These are phyloP conservation scores for Steatornis caripensis DNA, from an alignment of 2,113 vertebrate genomes.

Conservation along the genomic window DNA sequence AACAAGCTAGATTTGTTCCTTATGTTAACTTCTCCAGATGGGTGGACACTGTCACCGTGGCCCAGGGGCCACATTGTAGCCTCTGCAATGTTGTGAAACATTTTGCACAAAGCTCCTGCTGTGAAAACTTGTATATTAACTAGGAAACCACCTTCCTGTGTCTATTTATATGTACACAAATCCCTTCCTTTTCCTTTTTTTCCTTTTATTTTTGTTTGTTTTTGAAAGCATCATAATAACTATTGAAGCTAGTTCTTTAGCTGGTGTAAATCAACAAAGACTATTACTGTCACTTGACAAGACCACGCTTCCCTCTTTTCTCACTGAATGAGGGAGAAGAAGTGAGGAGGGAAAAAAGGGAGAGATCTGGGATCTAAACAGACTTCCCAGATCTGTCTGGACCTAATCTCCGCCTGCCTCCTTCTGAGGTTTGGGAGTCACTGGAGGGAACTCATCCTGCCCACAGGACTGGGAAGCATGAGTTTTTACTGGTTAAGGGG, in stretches of 20 bases:
- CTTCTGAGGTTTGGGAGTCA: neutral
- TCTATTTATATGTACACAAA: neutral
- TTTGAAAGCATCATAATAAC: neutral
- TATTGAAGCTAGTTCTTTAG: neutral
- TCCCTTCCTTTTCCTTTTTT: neutral
- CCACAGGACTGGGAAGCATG: neutral
- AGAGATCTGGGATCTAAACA: neutral
- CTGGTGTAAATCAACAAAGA: neutral
- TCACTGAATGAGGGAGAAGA: neutral
- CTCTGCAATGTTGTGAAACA: neutral
- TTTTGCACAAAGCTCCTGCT: neutral
- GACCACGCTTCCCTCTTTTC: neutral
- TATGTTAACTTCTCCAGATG: neutral
- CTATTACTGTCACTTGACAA: neutral
- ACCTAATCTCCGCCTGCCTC: neutral
- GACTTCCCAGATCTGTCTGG: neutral
- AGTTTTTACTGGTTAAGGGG: neutral
- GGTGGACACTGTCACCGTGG: neutral
- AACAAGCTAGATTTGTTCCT: neutral
- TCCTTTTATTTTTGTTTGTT: neutral
- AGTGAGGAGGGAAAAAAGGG: neutral
- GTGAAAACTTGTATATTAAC: neutral
- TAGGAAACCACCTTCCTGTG: neutral
- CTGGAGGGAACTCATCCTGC: fast-evolving
- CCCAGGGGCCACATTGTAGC: neutral